Percentiles rank a stretch among this genome's conserved stretches.
Conservation (phyloP, 2,888 invertebrate genomes). For the Ctena decussata region DNA sequence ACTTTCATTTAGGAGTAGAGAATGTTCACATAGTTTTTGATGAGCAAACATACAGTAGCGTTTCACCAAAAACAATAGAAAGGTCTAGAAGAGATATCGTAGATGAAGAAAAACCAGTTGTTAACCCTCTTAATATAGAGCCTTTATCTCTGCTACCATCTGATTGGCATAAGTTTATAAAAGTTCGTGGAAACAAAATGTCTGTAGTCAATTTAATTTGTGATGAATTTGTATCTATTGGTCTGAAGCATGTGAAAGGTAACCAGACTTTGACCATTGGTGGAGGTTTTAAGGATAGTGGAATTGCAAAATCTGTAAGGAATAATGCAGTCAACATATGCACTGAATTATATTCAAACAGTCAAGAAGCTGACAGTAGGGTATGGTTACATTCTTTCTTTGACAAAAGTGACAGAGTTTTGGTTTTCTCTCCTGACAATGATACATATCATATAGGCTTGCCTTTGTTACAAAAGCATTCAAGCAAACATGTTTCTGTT, state of each 20-base stretch:
- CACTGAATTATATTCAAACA: not conserved
- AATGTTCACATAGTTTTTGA: not conserved
- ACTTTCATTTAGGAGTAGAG: not conserved
- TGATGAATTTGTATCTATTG: not conserved
- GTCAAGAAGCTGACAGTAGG: not conserved
- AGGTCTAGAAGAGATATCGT: not conserved
- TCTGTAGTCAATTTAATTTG: not conserved
- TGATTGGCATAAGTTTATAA: not conserved
- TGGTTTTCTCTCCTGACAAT: constrained; percentile 17
- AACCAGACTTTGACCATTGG: not conserved
- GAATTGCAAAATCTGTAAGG: not conserved
- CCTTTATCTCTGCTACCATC: no score
- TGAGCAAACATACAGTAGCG: not conserved
- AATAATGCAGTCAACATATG: not conserved
- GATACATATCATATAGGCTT: constrained; percentile 26
- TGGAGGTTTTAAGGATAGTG: not conserved
- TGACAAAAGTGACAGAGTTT: not conserved
- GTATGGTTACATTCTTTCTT: constrained; percentile 10
- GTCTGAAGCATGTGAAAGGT: no score
- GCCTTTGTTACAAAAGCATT: not conserved
- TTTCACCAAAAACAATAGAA: constrained; percentile 5
- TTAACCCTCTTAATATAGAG: no score
- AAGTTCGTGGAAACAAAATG: not conserved
- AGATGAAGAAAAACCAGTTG: not conserved
- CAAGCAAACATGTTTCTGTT: not conserved